A percentile compares a stretch with the other conserved stretches of the same genome.
phyloP scores from a whole-genome alignment of 2,888 invertebrate species.

The Entomobrya proxima region DNA sequence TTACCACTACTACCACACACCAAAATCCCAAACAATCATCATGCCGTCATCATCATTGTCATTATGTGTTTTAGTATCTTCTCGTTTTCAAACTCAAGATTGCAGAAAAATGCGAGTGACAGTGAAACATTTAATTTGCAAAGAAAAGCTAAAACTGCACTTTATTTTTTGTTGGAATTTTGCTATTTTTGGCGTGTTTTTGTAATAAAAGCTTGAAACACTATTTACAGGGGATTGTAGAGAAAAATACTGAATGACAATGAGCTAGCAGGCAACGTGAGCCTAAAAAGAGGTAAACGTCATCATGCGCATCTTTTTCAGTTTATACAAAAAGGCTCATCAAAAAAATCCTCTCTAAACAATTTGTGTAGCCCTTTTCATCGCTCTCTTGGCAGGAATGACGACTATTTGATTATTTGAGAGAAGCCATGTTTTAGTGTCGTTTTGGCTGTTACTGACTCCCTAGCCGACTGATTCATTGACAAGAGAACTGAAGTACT shows the following conservation, averaged over 20 bases:
- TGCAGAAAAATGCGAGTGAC: slow-evolving; percentile 42
- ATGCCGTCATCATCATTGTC: slow-evolving; percentile 18
- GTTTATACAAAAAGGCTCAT: not conserved
- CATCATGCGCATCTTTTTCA: not conserved
- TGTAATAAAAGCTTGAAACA: not conserved
- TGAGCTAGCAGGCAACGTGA: slow-evolving; percentile 38
- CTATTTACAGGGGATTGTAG: not conserved
- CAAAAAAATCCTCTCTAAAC: not conserved
- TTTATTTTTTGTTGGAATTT: not conserved
- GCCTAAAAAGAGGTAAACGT: not conserved
- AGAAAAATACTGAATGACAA: slow-evolving; percentile 41
- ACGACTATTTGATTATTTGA: not conserved
- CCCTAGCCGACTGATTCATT: slow-evolving; percentile 45
- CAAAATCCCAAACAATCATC: slow-evolving; percentile 12
- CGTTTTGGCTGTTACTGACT: not conserved
- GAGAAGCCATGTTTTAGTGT: not conserved
- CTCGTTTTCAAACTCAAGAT: slow-evolving; percentile 52
- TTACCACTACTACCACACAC: not conserved
- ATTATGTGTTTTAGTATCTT: slow-evolving; percentile 46
- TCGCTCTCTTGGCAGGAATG: not conserved
- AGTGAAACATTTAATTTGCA: slow-evolving; percentile 23
- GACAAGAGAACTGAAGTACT: not conserved
- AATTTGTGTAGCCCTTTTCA: not conserved
- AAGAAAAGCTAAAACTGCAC: slow-evolving; percentile 19
- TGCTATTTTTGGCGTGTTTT: not conserved